Evolutionary conservation across 1,140 invertebrate genomes (phyloP).

Genomic region (Choristoneura fumiferana): DNA sequence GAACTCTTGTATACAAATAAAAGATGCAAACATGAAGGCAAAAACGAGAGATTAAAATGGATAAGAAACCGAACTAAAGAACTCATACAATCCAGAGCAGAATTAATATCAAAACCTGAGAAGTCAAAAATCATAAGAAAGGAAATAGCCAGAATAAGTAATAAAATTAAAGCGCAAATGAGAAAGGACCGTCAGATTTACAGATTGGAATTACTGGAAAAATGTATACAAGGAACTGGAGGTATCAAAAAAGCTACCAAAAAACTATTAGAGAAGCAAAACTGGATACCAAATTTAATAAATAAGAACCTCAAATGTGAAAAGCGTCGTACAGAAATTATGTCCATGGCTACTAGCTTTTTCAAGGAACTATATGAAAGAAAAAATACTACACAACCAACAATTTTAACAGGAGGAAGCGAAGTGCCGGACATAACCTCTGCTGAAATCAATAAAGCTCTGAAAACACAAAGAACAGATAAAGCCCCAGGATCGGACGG

Average conservation of each 20-base stretch:
- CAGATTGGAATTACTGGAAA: constrained; percentile 24
- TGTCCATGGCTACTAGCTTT: background rate
- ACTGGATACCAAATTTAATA: constrained; percentile 30
- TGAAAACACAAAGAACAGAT: constrained; percentile 16
- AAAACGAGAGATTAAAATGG: constrained; percentile 12
- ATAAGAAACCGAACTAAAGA: constrained; percentile 25
- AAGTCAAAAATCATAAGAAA: constrained; percentile 21
- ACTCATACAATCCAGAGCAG: constrained; percentile 12
- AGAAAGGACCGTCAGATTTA: constrained; percentile 25
- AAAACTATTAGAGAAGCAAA: constrained; percentile 23
- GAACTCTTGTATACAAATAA: too few relatives aligned
- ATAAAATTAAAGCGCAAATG: constrained; percentile 27
- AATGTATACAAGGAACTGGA: constrained; percentile 21
- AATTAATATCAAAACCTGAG: background rate
- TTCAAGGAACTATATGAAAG: background rate
- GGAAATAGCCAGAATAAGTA: constrained; percentile 24
- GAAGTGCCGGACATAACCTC: background rate
- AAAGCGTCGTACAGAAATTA: background rate
- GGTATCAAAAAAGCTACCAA: constrained; percentile 27
- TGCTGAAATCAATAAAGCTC: background rate
- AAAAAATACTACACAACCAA: background rate
- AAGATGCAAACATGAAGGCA: too few relatives aligned
- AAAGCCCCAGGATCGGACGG: constrained; percentile 27
- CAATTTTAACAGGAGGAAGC: background rate
- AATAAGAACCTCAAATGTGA: background rate